Base-by-base conservation (phyloP, 2,797 vertebrate genomes). In the Chelmon rostratus region DNA sequence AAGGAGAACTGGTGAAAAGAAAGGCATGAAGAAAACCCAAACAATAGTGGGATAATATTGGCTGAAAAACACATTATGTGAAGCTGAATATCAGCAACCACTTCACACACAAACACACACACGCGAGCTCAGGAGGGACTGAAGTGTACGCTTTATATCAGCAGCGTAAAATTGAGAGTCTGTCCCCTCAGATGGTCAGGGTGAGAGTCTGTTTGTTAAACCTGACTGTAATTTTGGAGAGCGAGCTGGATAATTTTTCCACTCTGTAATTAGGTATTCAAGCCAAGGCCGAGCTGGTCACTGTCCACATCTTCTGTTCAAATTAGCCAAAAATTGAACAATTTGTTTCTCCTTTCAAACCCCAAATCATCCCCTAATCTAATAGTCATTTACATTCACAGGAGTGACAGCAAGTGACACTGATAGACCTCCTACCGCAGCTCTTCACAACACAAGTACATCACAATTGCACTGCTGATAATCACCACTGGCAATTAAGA, bases 1-100 rank as follows among this genome's bases (percentile, higher is more conserved):
- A 91, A 88, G 77, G 65, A 84, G 86, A 81, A 85, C 90, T 89
- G 84, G 89, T 93, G 85, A 93, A 94, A 91, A 90, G 89, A 88
- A 90, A 84, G 25, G 68, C 40, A 40, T 57, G 82, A 89, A 85
- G 79, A 83, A 87, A 86, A 73, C 33, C 21, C 52, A 63, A 73
- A 90, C 85, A 91, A 91, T 83, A 61, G 87, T 37, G 54, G 66
- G 52, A 68, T 72, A 52, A 81, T 74, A 78, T 76, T 78, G 72
- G 49, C 64, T 62, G 77, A 79, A 84, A 91, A 90, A 82, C 86
- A 78, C 73, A 90, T 89, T 82, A 69, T 75, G 89, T 76, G 59
- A 66, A 66, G 19, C 69, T 81, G 70, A 80, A 88, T 84, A 89
- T 91, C 25, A 76, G 82, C 31, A 59, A 44, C 76, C 87, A 71